phyloP scores from a whole-genome alignment of 2,888 invertebrate species.

The Onthophagus sagittarius region DNA sequence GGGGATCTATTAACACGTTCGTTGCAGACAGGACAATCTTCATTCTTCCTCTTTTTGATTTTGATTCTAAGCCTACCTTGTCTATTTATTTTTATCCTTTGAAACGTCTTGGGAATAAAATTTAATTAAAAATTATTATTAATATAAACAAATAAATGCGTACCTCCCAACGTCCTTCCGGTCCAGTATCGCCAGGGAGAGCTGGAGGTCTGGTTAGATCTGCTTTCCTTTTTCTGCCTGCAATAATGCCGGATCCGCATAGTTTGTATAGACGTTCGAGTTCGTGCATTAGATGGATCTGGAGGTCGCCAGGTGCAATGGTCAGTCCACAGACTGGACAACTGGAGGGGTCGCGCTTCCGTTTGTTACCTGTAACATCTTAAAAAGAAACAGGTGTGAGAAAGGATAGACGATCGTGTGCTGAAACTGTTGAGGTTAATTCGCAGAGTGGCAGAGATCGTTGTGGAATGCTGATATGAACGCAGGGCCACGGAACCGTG shows the following conservation, averaged over 20 bases:
- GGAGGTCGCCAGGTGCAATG: slow-evolving; percentile 62
- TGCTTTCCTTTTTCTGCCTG: slow-evolving; percentile 48
- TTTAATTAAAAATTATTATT: slow-evolving; percentile 17
- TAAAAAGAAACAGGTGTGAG: slow-evolving; percentile 6
- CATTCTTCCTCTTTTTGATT: slow-evolving; percentile 62
- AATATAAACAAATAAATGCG: slow-evolving; percentile 17
- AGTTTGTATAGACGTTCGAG: slow-evolving; percentile 64
- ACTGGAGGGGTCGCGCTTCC: slow-evolving; percentile 47
- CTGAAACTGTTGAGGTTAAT: slow-evolving; percentile 28
- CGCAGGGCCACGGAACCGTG: slow-evolving; percentile 15
- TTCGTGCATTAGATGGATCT: slow-evolving; percentile 66
- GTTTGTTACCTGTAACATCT: slow-evolving; percentile 34
- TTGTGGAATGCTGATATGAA: slow-evolving; percentile 29
- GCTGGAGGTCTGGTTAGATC: slow-evolving; percentile 44
- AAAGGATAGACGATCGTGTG: slow-evolving; percentile 13
- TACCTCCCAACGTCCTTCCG: slow-evolving; percentile 66
- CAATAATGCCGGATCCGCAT: slow-evolving; percentile 50
- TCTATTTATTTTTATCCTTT: slow-evolving; percentile 66
- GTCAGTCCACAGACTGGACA: slow-evolving; percentile 71
- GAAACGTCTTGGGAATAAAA: slow-evolving; percentile 59
- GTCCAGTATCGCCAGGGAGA: slow-evolving; percentile 50
- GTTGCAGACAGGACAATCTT: slow-evolving; percentile 66
- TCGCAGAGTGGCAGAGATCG: slow-evolving; percentile 22
- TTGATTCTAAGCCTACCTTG: slow-evolving; percentile 64
- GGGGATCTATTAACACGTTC: slow-evolving; percentile 54